Evolutionary conservation across 92 coral and sea anemone genomes (phyloP).

Genomic region (Palythoa caribaeorum): DNA sequence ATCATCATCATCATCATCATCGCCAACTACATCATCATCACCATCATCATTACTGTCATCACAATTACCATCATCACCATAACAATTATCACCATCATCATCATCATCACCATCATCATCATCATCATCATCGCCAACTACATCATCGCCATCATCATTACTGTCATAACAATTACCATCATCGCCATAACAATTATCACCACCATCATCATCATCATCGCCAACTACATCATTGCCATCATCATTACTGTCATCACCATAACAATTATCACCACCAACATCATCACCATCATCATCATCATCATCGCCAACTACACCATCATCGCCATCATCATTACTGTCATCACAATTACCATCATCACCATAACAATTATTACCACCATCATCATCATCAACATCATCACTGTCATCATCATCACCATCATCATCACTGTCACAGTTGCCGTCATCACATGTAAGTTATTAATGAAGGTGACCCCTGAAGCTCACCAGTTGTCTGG

Average conservation of each 20-base stretch:
- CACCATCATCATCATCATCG: no score
- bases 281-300: not conserved
- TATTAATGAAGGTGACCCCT: not conserved
- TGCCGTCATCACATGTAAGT: not conserved
- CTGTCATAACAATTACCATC: no score
- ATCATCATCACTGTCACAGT: not conserved
- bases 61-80: no score
- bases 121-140: not conserved
- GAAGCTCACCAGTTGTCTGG: constrained; percentile 93
- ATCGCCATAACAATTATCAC: no score
- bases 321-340: not conserved
- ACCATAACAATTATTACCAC: not conserved
- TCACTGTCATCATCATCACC: not conserved
- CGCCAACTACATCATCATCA: not conserved
- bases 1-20: not conserved
- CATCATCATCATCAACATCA: not conserved
- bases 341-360: not conserved
- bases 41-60: not conserved
- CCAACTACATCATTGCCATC: no score
- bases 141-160: not conserved
- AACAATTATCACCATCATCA: not conserved
- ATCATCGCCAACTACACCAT: not conserved
- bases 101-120: not conserved
- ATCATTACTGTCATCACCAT: no score
- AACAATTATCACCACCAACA: no score